Base-by-base conservation (phyloP, 2,888 invertebrate species). In the Idaea dimidiata region DNA sequence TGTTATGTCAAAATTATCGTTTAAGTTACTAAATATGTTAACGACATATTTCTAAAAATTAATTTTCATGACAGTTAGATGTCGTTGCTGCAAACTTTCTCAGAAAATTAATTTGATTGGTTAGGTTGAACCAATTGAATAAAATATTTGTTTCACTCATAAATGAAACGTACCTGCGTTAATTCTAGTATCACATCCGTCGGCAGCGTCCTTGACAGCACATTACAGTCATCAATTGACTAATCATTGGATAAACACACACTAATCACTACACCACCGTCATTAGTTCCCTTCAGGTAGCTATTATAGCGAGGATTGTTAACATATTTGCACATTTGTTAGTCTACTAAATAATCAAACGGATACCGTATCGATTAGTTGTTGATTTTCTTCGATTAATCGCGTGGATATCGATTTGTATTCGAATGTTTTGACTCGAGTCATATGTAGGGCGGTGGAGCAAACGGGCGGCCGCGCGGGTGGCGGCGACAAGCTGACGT, bases 371-470 rank as follows among this genome's bases (percentile, higher is more conserved):
- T 67, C 33, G 66, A 66, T 73, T 82, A 77, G 75, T 66, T 68
- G 72, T 77, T 74, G 75, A 77, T 76, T 75, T 69, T 72, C 70
- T 76, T 76, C 77, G 73, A 73, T 78, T 81, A 79, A 82, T 84
- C 78, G 82, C 79, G 72, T 81, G 59, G 76, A 69, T 88, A 89
- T 90, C 84, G 89, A 88, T 89, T 88, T 79, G 79, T 76, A 76
- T 80, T 81, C 75, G 82, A 78, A 74, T 68, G 65, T 61, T 65
- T 73, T 63, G 66, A 67, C 64, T 72, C 70, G 72, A 69, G 71
- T 71, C 56, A 56, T 56, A 65, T 68, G 69, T 74, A 70, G 74
- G 78, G 76, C 74, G 76, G 66, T 68, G 64, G 69, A 73, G 74
- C 74, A 71, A 69, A 75, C 87, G 86, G 81, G 86, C 88, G 83